Conservation (phyloP, 2,113 vertebrate species). For the Hemiprocne comata region DNA sequence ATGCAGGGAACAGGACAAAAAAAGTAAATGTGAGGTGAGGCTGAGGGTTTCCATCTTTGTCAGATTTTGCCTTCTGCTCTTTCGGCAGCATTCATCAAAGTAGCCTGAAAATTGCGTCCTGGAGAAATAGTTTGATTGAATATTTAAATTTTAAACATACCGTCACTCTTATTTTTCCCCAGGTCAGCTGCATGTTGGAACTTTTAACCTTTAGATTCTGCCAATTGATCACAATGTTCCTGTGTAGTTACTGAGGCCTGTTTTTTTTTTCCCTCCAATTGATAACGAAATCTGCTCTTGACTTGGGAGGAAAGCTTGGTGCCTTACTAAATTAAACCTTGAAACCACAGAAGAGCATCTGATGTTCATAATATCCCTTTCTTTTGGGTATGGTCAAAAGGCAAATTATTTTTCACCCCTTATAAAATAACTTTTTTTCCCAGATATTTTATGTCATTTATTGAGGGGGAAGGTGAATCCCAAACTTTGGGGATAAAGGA, state of each 20-base stretch:
- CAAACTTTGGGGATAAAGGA: not conserved
- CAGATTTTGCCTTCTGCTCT: accelerated
- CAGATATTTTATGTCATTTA: not conserved
- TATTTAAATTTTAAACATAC: not conserved
- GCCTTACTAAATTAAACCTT: not conserved
- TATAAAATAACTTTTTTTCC: not conserved
- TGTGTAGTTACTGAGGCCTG: not conserved
- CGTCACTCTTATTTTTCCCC: not conserved
- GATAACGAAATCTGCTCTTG: not conserved
- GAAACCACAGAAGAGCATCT: not conserved
- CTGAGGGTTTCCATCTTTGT: not conserved
- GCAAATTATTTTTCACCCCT: not conserved
- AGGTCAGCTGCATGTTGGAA: not conserved
- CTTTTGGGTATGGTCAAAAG: not conserved
- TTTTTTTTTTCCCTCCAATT: not conserved
- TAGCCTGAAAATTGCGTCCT: not conserved
- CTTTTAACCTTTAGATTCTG: slow-evolving; percentile 10
- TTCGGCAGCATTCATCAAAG: not conserved
- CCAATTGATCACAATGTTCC: not conserved
- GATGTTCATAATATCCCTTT: not conserved
- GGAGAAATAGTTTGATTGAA: not conserved
- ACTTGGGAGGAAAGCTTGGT: not conserved
- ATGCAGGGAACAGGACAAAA: not conserved
- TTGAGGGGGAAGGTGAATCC: not conserved
- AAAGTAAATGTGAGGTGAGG: not conserved